Evolutionary conservation across 1,140 invertebrate genomes (phyloP).

Genomic region (Drosophila lowei): DNA sequence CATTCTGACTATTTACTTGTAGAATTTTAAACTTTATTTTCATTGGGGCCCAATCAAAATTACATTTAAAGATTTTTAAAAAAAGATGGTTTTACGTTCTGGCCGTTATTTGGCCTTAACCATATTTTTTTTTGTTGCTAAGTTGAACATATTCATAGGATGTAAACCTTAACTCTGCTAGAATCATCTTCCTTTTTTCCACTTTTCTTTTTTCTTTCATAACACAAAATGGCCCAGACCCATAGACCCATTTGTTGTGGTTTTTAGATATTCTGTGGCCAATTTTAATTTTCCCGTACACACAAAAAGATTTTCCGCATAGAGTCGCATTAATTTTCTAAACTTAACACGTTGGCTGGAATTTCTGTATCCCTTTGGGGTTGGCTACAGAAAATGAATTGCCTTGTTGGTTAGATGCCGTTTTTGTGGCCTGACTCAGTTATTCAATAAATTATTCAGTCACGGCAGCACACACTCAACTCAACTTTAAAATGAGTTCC

Average conservation of each 20-base stretch:
- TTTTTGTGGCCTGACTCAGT: conserved; percentile 30
- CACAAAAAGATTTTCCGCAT: conserved; percentile 38
- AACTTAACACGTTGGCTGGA: conserved; percentile 60
- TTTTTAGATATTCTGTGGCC: conserved; percentile 42
- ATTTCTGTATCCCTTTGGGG: conserved; percentile 41
- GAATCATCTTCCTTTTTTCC: background rate
- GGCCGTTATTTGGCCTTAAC: too few relatives aligned
- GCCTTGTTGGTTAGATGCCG: conserved; percentile 41
- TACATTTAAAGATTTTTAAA: too few relatives aligned
- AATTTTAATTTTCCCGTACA: conserved; percentile 56
- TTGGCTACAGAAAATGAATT: conserved; percentile 71
- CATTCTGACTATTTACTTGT: too few relatives aligned
- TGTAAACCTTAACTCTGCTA: too few relatives aligned
- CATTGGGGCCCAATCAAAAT: too few relatives aligned
- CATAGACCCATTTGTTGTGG: conserved; percentile 10
- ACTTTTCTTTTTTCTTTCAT: background rate
- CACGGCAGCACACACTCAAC: conserved; percentile 38
- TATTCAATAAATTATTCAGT: conserved; percentile 61
- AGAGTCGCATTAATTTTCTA: conserved; percentile 66
- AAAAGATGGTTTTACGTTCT: too few relatives aligned
- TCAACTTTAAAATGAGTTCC: conserved; percentile 68
- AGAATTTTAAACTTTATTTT: too few relatives aligned
- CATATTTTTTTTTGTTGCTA: too few relatives aligned
- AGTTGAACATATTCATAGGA: too few relatives aligned
- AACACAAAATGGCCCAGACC: conserved; percentile 36